Evolutionary conservation across 2,888 invertebrate genomes (phyloP).

Genomic region (Drosophila demipolita): DNA sequence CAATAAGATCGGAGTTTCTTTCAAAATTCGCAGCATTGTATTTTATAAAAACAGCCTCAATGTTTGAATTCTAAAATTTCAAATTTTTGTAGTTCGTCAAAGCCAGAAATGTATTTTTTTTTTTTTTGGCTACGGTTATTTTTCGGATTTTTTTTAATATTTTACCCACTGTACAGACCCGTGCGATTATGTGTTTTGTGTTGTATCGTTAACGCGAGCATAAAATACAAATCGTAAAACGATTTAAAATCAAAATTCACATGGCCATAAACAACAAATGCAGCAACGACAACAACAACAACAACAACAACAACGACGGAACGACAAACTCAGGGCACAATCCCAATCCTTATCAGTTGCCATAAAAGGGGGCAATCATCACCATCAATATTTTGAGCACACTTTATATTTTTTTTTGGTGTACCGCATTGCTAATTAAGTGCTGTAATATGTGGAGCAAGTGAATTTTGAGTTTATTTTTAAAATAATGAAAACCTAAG

Average conservation of each 20-base stretch:
- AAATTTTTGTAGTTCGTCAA: too few relatives aligned
- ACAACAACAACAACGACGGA: conserved; percentile 2
- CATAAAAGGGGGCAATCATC: conserved; percentile 50
- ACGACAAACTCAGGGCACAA: conserved; percentile 11
- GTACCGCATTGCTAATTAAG: conserved; percentile 26
- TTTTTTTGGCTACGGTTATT: not conserved
- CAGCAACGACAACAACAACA: conserved; percentile 13
- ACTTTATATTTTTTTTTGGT: conserved; percentile 1
- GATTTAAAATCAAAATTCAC: conserved; percentile 59
- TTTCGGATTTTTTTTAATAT: not conserved
- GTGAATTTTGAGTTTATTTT: conserved; percentile 7
- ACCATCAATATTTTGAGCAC: conserved; percentile 22
- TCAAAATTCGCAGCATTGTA: not conserved
- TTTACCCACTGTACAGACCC: conserved; percentile 38
- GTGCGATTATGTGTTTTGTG: conserved; percentile 6
- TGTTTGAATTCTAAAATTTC: too few relatives aligned
- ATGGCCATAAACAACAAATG: conserved; percentile 50
- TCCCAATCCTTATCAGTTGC: conserved; percentile 57
- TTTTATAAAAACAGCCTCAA: not conserved
- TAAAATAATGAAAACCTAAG: conserved; percentile 58
- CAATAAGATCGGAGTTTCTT: not conserved
- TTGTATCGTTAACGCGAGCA: conserved; percentile 52
- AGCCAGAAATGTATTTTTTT: not conserved
- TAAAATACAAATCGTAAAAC: conserved; percentile 65
- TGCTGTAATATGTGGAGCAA: conserved; percentile 15